phyloP scores from a whole-genome alignment of 2,113 vertebrate genomes.

The Otocyon megalotis region DNA sequence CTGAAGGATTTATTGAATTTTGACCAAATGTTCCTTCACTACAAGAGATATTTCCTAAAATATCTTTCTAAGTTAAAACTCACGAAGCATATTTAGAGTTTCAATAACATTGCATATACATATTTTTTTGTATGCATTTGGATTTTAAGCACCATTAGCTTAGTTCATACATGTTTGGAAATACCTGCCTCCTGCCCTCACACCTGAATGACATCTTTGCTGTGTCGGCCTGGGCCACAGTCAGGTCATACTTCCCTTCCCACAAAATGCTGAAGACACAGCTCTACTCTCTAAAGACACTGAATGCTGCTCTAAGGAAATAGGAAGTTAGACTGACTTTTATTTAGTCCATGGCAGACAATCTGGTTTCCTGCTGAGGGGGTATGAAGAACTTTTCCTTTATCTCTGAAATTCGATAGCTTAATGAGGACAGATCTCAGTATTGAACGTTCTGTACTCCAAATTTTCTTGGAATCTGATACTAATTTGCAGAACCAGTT shows the following conservation, averaged over 20 bases:
- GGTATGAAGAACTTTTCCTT: not conserved
- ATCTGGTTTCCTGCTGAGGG: not conserved
- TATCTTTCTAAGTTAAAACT: not conserved
- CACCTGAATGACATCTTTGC: not conserved
- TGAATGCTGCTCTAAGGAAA: not conserved
- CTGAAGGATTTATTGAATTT: constrained; percentile 39
- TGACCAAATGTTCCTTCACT: constrained; percentile 26
- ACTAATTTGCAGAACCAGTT: not conserved
- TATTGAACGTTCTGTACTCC: not conserved
- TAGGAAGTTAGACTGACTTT: not conserved
- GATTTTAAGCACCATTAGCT: not conserved
- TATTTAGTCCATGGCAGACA: constrained; percentile 20
- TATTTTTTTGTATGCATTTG: not conserved
- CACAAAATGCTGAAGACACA: not conserved
- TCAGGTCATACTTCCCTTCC: not conserved
- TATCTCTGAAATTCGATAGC: constrained; percentile 8
- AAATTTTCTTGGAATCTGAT: constrained; percentile 7
- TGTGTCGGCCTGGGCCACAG: no score
- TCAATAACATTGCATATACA: not conserved
- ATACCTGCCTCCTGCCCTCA: not conserved
- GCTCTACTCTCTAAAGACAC: not conserved
- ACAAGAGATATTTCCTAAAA: constrained; percentile 32
- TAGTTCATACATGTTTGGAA: not conserved
- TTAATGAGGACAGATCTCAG: not conserved
- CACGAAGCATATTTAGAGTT: not conserved